These are phyloP conservation scores for Macrochelys suwanniensis DNA, from an alignment of 2,797 vertebrate species.

Conservation along the genomic window DNA sequence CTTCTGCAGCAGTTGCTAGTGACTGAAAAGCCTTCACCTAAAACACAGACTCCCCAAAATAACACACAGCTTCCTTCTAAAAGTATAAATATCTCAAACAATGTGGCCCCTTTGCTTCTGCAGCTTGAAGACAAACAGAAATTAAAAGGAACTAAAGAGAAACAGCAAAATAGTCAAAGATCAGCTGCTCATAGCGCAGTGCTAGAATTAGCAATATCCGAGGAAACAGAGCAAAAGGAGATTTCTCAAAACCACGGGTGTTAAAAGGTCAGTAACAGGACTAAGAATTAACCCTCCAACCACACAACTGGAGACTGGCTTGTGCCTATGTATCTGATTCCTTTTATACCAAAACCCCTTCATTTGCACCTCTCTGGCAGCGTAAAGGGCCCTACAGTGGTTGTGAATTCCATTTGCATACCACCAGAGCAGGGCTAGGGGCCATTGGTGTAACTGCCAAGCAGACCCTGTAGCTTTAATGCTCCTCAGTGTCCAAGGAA, in stretches of 20 bases:
- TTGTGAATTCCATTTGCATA: background rate
- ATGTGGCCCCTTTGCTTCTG: background rate
- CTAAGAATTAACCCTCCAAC: background rate
- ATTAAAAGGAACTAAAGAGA: constrained; percentile 14
- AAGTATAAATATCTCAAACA: constrained; percentile 33
- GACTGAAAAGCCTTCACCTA: background rate
- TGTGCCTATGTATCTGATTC: background rate
- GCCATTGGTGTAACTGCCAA: background rate
- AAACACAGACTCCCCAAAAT: constrained; percentile 26
- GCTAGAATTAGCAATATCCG: constrained; percentile 11
- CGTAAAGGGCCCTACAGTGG: background rate
- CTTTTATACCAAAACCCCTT: background rate
- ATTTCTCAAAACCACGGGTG: background rate
- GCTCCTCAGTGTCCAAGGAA: background rate
- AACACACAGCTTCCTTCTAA: background rate
- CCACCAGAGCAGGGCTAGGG: background rate
- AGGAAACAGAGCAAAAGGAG: background rate
- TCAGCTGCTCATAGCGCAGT: background rate
- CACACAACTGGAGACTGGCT: background rate
- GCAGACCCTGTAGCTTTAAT: rapidly evolving
- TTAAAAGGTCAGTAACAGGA: background rate
- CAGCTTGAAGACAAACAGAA: constrained; percentile 18
- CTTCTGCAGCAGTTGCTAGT: background rate
- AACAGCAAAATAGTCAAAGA: constrained; percentile 26
- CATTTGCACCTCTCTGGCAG: background rate